Conservation (phyloP, 2,113 vertebrate genomes). For the Grus americana region DNA sequence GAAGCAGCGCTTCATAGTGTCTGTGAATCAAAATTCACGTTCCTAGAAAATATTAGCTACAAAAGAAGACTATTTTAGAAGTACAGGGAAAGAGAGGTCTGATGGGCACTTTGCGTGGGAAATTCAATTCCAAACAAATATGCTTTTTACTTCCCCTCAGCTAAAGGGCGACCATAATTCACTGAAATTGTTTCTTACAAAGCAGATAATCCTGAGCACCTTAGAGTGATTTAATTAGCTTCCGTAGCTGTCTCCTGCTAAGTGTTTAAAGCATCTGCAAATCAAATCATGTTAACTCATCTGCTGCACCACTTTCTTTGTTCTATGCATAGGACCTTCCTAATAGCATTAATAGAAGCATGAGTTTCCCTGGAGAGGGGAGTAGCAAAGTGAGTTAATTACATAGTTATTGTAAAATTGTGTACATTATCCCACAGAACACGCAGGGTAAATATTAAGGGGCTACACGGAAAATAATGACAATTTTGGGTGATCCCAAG, state of each 20-base stretch:
- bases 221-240: conserved; percentile 82
- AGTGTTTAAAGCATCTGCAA: conserved; percentile 84
- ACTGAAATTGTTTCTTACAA: conserved; percentile 79
- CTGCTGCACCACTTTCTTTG: conserved; percentile 72
- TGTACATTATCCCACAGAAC: conserved; percentile 73
- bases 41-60: conserved; percentile 16
- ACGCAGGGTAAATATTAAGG: conserved; percentile 65
- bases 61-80: background rate
- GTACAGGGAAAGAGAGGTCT: background rate
- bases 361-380: conserved; percentile 68
- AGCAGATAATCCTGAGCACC: conserved; percentile 79
- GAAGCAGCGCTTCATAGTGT: background rate
- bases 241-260: conserved; percentile 79
- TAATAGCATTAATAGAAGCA: conserved; percentile 71
- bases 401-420: conserved; percentile 77
- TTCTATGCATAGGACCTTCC: conserved; percentile 72
- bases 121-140: conserved; percentile 77
- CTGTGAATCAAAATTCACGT: conserved; percentile 49
- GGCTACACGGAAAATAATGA: conserved; percentile 56
- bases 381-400: conserved; percentile 77
- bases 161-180: conserved; percentile 75
- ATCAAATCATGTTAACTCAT: conserved; percentile 83
- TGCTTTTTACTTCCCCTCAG: conserved; percentile 64
- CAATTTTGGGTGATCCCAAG: conserved; percentile 61
- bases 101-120: conserved; percentile 67